phyloP scores from a whole-genome alignment of 2,797 vertebrate species.

The Decapterus maruadsi region DNA sequence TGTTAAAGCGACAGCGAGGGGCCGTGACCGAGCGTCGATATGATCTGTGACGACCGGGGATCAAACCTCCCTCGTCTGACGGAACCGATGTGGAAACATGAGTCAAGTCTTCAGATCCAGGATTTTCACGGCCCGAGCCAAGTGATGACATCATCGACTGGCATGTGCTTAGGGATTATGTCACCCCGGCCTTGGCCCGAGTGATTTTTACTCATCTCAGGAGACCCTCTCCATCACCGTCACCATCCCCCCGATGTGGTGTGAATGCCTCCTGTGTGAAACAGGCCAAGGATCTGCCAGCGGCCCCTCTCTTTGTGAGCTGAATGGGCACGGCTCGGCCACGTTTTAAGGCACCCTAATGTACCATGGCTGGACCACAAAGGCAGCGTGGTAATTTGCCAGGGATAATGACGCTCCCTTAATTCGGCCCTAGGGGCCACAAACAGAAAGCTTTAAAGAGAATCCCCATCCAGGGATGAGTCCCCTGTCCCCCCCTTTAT shows the following conservation, averaged over 20 bases:
- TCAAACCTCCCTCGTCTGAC: neutral
- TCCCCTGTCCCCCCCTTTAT: conserved; percentile 60
- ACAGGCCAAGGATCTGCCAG: conserved; percentile 91
- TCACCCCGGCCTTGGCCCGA: conserved; percentile 27
- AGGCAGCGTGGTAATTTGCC: conserved; percentile 87
- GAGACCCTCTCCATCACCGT: conserved; percentile 56
- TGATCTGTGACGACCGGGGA: too few relatives aligned
- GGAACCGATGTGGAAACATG: conserved; percentile 14
- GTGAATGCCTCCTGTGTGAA: conserved; percentile 90
- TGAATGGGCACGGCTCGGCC: conserved; percentile 88
- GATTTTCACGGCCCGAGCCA: conserved; percentile 30
- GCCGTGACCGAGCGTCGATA: too few relatives aligned
- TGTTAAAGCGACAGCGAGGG: too few relatives aligned
- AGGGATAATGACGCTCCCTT: conserved; percentile 89
- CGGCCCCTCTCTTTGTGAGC: conserved; percentile 85
- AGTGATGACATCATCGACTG: conserved; percentile 61
- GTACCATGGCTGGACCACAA: conserved; percentile 88
- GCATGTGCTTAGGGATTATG: conserved; percentile 32
- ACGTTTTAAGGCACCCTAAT: conserved; percentile 88
- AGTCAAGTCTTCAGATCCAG: conserved; percentile 21
- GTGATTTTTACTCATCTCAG: conserved; percentile 68
- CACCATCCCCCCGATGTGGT: conserved; percentile 71
- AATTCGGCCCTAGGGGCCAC: conserved; percentile 82
- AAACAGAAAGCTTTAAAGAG: conserved; percentile 80
- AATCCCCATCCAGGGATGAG: conserved; percentile 73